These are phyloP conservation scores for Okapia johnstoni DNA, from an alignment of 2,113 vertebrate genomes.

Conservation along the genomic window DNA sequence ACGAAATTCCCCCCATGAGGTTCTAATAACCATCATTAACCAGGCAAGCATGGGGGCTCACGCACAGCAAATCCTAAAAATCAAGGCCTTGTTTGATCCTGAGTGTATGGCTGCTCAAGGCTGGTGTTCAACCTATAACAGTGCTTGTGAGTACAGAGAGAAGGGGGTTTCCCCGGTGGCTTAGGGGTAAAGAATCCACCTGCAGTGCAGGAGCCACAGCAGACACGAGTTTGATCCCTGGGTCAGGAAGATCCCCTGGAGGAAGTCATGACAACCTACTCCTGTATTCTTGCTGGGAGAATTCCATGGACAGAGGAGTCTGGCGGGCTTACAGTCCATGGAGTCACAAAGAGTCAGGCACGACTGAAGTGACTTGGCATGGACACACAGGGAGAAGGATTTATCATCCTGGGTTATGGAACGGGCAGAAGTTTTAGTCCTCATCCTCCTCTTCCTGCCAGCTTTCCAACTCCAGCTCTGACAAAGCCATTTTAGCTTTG, in stretches of 20 bases:
- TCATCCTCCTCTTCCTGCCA: background rate
- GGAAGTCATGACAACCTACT: background rate
- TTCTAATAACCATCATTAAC: background rate
- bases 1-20: background rate
- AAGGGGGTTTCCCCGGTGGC: background rate
- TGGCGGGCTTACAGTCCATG: background rate
- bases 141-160: background rate
- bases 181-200: background rate
- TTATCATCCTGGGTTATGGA: background rate
- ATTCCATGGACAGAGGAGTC: background rate
- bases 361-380: background rate
- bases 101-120: background rate
- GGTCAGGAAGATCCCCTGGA: background rate
- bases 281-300: background rate
- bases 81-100: background rate
- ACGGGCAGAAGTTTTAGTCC: background rate
- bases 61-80: background rate
- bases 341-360: background rate
- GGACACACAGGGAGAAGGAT: background rate
- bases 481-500: constrained; percentile 17
- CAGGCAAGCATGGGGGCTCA: background rate
- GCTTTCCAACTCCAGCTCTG: background rate
- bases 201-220: background rate
- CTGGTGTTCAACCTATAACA: background rate
- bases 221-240: background rate